phyloP scores from a whole-genome alignment of 2,888 invertebrate species.

The Petrolisthes cinctipes region DNA sequence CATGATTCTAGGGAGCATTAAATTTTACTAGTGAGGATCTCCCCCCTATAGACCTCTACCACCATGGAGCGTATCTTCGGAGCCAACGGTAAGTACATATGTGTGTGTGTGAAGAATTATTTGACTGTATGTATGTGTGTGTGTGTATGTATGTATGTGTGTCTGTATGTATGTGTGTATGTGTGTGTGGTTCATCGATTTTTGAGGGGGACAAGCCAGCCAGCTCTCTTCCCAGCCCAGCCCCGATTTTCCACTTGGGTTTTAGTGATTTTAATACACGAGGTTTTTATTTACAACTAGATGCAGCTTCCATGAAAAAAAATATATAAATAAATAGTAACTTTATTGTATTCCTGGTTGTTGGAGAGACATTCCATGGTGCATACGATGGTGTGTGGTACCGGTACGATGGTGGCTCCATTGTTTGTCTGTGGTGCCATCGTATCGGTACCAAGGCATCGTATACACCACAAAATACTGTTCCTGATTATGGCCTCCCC shows the following conservation, averaged over 20 bases:
- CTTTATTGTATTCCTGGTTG: too few species aligned
- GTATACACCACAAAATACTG: too few species aligned
- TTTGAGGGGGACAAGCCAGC: conserved; percentile 43
- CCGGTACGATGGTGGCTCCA: too few species aligned
- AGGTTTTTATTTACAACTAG: not conserved
- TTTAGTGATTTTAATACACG: not conserved
- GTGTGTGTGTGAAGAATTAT: not conserved
- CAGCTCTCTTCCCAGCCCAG: conserved; percentile 17
- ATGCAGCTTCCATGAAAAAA: not conserved
- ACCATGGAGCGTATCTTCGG: conserved; percentile 54
- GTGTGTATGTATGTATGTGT: not conserved
- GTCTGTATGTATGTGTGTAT: not conserved
- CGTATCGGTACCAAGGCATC: too few species aligned
- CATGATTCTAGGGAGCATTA: conserved; percentile 34
- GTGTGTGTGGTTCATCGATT: conserved; percentile 36
- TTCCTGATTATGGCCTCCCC: too few species aligned
- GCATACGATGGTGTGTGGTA: too few species aligned
- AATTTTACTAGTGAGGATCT: conserved; percentile 38
- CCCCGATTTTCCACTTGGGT: conserved; percentile 44
- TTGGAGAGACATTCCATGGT: too few species aligned
- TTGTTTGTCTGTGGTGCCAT: too few species aligned
- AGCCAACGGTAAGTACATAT: conserved; percentile 37
- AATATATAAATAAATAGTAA: not conserved
- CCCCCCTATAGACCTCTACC: not conserved
- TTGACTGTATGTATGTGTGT: not conserved